Conservation (phyloP, 2,888 invertebrate species). For the Sphaerophoria taeniata region DNA sequence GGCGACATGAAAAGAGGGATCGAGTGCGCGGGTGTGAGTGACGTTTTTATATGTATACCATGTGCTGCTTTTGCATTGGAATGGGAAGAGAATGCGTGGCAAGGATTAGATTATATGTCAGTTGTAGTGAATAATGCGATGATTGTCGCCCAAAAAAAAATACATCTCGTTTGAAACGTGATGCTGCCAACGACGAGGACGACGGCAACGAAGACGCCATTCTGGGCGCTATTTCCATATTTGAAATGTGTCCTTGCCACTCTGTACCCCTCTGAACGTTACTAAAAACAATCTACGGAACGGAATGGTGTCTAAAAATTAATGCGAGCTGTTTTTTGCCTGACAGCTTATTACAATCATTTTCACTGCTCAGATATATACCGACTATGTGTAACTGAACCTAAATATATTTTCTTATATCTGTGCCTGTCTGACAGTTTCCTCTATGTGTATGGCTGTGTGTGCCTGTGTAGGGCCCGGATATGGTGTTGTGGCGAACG, state of each 20-base stretch:
- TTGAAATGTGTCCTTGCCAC: slow-evolving; percentile 11
- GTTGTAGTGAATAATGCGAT: slow-evolving; percentile 64
- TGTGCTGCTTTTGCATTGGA: not conserved
- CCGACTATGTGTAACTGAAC: not conserved
- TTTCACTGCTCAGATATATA: slow-evolving; percentile 22
- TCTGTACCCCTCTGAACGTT: not conserved
- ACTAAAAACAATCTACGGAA: not conserved
- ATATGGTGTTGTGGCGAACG: slow-evolving; percentile 43
- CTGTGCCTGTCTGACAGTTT: not conserved
- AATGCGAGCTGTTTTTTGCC: slow-evolving; percentile 63
- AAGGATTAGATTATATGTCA: slow-evolving; percentile 72
- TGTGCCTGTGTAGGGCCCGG: not conserved
- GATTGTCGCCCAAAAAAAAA: slow-evolving; percentile 57
- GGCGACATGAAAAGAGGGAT: not conserved
- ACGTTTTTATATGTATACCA: not conserved
- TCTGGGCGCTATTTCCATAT: slow-evolving; percentile 25
- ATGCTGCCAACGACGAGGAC: not conserved
- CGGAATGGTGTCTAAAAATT: slow-evolving; percentile 45
- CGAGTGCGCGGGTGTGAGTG: not conserved
- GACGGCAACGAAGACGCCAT: not conserved
- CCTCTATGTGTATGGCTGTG: not conserved
- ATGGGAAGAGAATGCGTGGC: slow-evolving; percentile 41
- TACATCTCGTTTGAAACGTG: slow-evolving; percentile 61
- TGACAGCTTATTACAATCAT: slow-evolving; percentile 71
- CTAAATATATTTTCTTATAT: not conserved